A percentile compares a stretch with the other conserved stretches of the same genome.
phyloP scores from a whole-genome alignment of 1,140 invertebrate genomes.

The Diorhabda carinulata region DNA sequence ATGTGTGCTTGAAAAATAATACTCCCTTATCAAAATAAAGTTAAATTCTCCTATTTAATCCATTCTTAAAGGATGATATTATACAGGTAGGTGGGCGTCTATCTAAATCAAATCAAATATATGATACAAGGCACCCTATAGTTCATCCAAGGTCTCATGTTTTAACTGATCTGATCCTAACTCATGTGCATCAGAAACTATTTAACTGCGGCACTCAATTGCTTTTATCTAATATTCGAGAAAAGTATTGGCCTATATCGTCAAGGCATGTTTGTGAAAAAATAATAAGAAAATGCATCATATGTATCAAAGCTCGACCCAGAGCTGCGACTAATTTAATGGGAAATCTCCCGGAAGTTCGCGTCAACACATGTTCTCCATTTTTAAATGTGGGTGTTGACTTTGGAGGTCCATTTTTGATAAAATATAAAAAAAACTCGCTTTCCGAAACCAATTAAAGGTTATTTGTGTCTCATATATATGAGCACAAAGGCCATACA shows the following conservation, averaged over 20 bases:
- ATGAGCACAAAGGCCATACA: slow-evolving; percentile 41
- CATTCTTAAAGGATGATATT: slow-evolving; percentile 10
- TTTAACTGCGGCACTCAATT: slow-evolving; percentile 13
- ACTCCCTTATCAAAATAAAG: slow-evolving; percentile 12
- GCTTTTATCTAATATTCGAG: slow-evolving; percentile 18
- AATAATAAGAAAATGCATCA: slow-evolving; percentile 25
- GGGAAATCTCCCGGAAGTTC: slow-evolving; percentile 40
- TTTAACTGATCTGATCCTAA: slow-evolving; percentile 10
- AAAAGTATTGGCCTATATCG: slow-evolving; percentile 34
- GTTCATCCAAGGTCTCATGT: not conserved
- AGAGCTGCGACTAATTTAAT: slow-evolving; percentile 24
- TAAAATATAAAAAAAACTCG: slow-evolving; percentile 10
- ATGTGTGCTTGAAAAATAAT: too few species aligned
- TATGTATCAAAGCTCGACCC: slow-evolving; percentile 19
- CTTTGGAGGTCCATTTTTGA: slow-evolving; percentile 34
- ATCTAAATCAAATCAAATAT: not conserved
- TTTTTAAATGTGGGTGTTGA: slow-evolving; percentile 34
- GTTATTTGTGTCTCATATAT: slow-evolving; percentile 40
- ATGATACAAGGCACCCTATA: not conserved
- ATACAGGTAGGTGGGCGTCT: not conserved
- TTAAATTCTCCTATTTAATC: slow-evolving; percentile 21
- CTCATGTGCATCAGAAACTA: slow-evolving; percentile 9
- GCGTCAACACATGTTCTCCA: slow-evolving; percentile 27
- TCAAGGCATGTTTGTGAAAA: slow-evolving; percentile 27
- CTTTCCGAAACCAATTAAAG: slow-evolving; percentile 30